Conservation (phyloP, 2,888 invertebrate genomes). For the Willowsia nigromaculata region DNA sequence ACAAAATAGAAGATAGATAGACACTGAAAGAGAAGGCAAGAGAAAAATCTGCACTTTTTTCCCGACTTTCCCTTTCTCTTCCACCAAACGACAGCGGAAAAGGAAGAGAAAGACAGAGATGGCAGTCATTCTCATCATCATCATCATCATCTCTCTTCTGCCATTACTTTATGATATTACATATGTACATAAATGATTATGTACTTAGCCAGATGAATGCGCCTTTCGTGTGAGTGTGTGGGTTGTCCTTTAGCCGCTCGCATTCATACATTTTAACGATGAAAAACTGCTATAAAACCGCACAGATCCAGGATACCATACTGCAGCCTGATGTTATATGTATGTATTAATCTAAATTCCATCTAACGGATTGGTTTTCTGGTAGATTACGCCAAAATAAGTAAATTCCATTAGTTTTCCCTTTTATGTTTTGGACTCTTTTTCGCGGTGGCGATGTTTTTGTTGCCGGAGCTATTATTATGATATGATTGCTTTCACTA, state of each 20-base stretch:
- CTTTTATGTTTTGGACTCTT: slow-evolving; percentile 41
- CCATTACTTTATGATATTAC: slow-evolving; percentile 72
- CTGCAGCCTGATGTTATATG: not conserved
- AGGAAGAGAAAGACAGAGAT: slow-evolving; percentile 32
- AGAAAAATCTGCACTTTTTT: slow-evolving; percentile 55
- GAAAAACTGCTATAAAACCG: not conserved
- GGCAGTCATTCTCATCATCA: slow-evolving; percentile 63
- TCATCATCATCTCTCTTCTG: slow-evolving; percentile 52
- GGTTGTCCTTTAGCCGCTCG: slow-evolving; percentile 2
- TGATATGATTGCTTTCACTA: slow-evolving; percentile 66
- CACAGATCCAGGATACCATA: not conserved
- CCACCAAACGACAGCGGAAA: slow-evolving; percentile 11
- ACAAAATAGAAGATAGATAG: no score
- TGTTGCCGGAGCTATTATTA: slow-evolving; percentile 55
- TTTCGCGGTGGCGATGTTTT: slow-evolving; percentile 57
- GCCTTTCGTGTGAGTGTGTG: slow-evolving; percentile 24
- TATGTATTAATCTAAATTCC: slow-evolving; percentile 73
- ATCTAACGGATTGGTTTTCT: slow-evolving; percentile 73
- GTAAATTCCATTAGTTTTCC: slow-evolving; percentile 72
- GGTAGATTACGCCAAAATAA: slow-evolving; percentile 71
- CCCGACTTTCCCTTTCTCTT: slow-evolving; percentile 12
- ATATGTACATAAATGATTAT: slow-evolving; percentile 72
- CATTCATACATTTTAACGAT: slow-evolving; percentile 5
- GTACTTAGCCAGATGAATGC: slow-evolving; percentile 69
- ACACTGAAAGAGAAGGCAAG: not conserved